These are phyloP conservation scores for Cydia pomonella DNA, from an alignment of 1,140 invertebrate species.

Conservation along the genomic window DNA sequence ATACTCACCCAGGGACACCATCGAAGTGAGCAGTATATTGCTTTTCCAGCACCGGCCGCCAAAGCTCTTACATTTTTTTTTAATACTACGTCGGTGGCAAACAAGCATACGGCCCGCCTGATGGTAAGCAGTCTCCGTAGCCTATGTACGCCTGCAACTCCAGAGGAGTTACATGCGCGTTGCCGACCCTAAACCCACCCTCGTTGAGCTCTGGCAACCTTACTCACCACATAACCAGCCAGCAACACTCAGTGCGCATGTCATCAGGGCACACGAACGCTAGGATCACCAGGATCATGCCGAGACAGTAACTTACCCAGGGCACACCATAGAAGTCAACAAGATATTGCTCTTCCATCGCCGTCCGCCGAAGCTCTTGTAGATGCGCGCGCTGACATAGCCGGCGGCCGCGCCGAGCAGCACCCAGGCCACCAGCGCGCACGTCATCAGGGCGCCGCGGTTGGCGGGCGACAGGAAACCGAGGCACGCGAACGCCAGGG, in stretches of 20 bases:
- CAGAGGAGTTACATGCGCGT: too few species aligned
- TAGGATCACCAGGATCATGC: conserved; percentile 89
- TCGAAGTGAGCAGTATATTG: conserved; percentile 97
- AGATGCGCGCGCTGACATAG: conserved; percentile 97
- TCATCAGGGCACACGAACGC: conserved; percentile 85
- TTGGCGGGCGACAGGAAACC: conserved; percentile 99
- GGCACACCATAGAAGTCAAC: conserved; percentile 96
- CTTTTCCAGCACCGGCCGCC: conserved; percentile 99
- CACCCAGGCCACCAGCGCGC: conserved; percentile 96
- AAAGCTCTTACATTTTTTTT: too few species aligned
- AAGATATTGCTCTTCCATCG: conserved; percentile 99
- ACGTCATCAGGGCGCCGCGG: conserved; percentile 98
- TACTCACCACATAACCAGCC: too few species aligned
- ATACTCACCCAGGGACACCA: conserved; percentile 95
- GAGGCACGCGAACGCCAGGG: conserved; percentile 96
- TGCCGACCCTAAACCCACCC: too few species aligned
- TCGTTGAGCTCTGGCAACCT: too few species aligned
- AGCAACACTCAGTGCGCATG: too few species aligned
- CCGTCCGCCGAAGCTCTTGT: conserved; percentile 98
- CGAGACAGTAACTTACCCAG: conserved; percentile 87
- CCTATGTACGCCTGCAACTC: too few species aligned
- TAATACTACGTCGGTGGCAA: too few species aligned
- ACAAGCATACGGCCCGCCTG: too few species aligned
- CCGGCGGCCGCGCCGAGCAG: conserved; percentile 97
- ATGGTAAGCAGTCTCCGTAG: too few species aligned